Evolutionary conservation across 2,113 vertebrate species (phyloP).

Genomic region (Cariama cristata): DNA sequence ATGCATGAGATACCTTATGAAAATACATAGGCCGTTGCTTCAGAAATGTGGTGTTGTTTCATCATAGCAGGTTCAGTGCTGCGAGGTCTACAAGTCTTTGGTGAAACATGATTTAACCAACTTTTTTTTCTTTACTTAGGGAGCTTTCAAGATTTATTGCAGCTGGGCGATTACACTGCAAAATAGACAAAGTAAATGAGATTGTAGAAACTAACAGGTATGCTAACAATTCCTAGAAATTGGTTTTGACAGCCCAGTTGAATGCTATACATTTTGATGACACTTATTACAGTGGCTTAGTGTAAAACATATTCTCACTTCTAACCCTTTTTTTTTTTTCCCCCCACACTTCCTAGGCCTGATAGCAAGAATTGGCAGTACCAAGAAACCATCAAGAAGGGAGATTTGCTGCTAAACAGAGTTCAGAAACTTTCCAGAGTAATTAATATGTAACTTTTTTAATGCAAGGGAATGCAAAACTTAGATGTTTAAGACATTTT

Average conservation of each 20-base stretch:
- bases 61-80: not conserved
- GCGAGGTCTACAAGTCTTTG: not conserved
- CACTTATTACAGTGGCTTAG: not conserved
- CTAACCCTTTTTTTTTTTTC: not conserved
- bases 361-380: constrained; percentile 99
- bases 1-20: not conserved
- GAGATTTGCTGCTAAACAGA: constrained; percentile 95
- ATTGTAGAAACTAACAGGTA: constrained; percentile 99
- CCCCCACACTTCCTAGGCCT: constrained; percentile 80
- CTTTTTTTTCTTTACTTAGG: constrained; percentile 69
- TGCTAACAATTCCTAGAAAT: not conserved
- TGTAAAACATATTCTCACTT: not conserved
- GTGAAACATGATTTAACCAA: not conserved
- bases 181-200: constrained; percentile 99
- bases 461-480: constrained; percentile 41
- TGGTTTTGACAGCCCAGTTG: not conserved
- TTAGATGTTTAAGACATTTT: constrained; percentile 80
- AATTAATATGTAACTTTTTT: constrained; percentile 92
- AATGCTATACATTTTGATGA: not conserved
- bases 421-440: constrained; percentile 98
- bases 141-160: constrained; percentile 98
- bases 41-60: not conserved
- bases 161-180: constrained; percentile 96
- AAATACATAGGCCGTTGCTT: not conserved
- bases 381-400: constrained; percentile 99